Percentiles rank a stretch among this genome's conserved stretches.
Conservation (phyloP, 2,113 vertebrate species). For the Nyctibius bracteatus region DNA sequence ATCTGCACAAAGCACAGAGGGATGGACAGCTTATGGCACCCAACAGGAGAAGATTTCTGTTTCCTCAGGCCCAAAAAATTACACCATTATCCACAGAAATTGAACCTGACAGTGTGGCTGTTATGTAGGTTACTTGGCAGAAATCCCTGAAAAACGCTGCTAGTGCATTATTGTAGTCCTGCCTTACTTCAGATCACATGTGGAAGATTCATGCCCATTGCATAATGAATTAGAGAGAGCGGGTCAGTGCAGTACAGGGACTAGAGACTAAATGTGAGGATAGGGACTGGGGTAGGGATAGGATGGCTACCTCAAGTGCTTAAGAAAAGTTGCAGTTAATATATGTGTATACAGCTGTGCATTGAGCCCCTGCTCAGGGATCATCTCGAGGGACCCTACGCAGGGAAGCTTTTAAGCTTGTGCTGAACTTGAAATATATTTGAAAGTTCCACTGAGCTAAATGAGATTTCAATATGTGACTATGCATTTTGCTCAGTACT, state of each 20-base stretch:
- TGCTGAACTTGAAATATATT: background rate
- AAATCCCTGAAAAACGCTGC: background rate
- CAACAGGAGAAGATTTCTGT: background rate
- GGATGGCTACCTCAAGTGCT: background rate
- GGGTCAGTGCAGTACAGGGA: background rate
- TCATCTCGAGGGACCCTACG: background rate
- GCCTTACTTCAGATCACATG: accelerated
- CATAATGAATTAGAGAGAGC: background rate
- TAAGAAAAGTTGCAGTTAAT: background rate
- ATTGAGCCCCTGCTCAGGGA: background rate
- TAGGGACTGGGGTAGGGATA: background rate
- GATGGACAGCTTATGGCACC: background rate
- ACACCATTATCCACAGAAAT: background rate
- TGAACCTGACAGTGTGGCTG: background rate
- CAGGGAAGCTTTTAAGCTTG: background rate
- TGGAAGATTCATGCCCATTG: background rate
- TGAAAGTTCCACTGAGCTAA: background rate
- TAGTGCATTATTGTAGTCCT: background rate
- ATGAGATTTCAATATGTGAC: background rate
- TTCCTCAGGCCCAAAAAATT: background rate
- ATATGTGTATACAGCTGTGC: background rate
- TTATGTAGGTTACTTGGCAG: background rate
- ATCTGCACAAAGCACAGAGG: background rate
- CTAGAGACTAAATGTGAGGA: background rate
- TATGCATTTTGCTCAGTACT: background rate